Evolutionary conservation across 2,888 invertebrate species (phyloP).

Genomic region (Troilus luridus): DNA sequence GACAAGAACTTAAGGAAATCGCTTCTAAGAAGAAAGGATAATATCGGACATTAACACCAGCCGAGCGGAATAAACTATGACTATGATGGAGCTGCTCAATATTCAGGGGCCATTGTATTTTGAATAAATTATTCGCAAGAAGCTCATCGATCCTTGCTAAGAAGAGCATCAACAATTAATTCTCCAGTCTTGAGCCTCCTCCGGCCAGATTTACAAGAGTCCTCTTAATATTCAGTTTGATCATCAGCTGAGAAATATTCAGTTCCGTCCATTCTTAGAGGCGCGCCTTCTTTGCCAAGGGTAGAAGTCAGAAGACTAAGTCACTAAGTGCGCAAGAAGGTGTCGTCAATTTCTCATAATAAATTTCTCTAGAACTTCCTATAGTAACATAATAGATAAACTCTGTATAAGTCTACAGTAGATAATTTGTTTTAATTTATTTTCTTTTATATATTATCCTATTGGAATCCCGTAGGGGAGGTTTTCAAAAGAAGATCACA

Average conservation of each 20-base stretch:
- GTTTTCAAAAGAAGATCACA: no score
- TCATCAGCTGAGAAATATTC: neutral
- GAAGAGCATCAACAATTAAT: slow-evolving; percentile 33
- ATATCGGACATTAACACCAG: slow-evolving; percentile 6
- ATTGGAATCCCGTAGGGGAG: no score
- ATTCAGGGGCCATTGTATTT: slow-evolving; percentile 14
- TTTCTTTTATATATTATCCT: no score
- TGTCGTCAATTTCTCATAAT: no score
- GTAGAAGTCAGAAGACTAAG: neutral
- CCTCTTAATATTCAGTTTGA: neutral
- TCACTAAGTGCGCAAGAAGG: neutral
- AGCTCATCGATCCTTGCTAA: neutral
- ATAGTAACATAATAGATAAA: no score
- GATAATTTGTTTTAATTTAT: no score
- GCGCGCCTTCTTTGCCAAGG: neutral
- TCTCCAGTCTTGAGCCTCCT: neutral
- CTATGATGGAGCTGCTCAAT: neutral
- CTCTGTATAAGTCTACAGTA: no score
- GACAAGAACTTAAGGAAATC: neutral
- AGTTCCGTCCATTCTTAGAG: neutral
- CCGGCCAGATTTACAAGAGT: neutral
- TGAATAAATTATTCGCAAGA: slow-evolving; percentile 31
- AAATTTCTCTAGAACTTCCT: neutral
- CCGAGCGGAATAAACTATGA: neutral
- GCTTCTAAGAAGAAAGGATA: neutral